Conservation (phyloP, 1,140 invertebrate genomes). For the Tribolium madens region DNA sequence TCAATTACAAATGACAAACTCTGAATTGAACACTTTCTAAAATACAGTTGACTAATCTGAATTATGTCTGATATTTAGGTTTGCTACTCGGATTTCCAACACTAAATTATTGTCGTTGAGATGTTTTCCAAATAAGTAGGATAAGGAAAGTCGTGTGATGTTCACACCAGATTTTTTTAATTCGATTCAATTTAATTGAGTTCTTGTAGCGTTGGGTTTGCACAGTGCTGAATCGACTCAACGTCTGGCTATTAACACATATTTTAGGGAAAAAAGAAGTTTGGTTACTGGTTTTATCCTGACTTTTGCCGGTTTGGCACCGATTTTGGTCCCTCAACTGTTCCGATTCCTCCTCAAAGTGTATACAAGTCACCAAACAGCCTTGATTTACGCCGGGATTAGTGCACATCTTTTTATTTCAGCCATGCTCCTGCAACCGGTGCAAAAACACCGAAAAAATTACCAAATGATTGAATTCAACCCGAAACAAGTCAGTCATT, state of each 20-base stretch:
- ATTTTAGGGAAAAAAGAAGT: conserved; percentile 66
- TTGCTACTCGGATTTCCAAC: too few species aligned
- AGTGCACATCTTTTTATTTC: conserved; percentile 64
- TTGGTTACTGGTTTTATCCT: conserved; percentile 66
- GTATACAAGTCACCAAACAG: conserved; percentile 64
- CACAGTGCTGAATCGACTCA: conserved; percentile 72
- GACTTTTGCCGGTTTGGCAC: conserved; percentile 67
- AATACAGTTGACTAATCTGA: too few species aligned
- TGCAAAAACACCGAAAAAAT: conserved; percentile 66
- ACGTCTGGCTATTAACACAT: conserved; percentile 67
- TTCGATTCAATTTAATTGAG: not conserved
- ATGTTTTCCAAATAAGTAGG: too few species aligned
- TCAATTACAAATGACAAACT: too few species aligned
- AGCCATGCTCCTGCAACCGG: conserved; percentile 67
- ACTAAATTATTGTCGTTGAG: too few species aligned
- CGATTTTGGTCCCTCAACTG: conserved; percentile 67
- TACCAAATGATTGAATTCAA: conserved; percentile 57
- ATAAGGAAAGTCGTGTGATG: too few species aligned
- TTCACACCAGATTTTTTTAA: too few species aligned
- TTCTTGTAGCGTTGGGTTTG: conserved; percentile 69
- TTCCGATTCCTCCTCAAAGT: conserved; percentile 61
- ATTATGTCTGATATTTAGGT: too few species aligned
- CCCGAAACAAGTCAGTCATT: too few species aligned
- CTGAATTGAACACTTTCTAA: too few species aligned
- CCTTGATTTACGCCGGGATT: conserved; percentile 66